Base-by-base conservation (phyloP, 2,113 vertebrate species). In the Paraplagusia blochii region DNA sequence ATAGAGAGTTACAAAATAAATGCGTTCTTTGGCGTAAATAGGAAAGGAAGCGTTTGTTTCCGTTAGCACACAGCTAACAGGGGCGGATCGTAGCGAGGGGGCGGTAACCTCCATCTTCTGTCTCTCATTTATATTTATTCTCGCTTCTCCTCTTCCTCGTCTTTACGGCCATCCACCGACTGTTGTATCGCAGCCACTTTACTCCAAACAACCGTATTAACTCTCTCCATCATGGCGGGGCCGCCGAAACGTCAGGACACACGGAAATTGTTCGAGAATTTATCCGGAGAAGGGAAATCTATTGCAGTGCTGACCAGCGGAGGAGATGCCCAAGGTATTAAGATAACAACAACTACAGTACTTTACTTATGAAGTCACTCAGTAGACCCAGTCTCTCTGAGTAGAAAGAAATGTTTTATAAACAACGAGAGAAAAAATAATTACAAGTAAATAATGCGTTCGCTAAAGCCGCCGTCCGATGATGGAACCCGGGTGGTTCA, bases 251-350 rank as follows among this genome's bases (percentile, higher is more conserved):
- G 87, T 46, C 79, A 88, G 72, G 91, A 91, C 76, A 78, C 86
- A 1, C 88, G 85, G 38, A 93, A 91, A 82, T 90, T 92, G 12
- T 89, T 97, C 78, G 94, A 96, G 87, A 92, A 94, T 35, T 88
- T 95, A n/a, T 93, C 93, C 19, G 95, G 94, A 0, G 79, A 84
- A 0, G 94, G 94, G 4, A 97, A 95, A 73, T 91, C 88, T 79
- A 96, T 98, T 76, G 95, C 86, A 3, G 95, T 97, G 51, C 85
- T 98, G 71, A 97, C 95, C 48, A 98, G 95, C 77, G 95, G 95
- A 45, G 95, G 94, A 59, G 95, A 98, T 93, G 95, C 95, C 36
- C 95, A 97, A 92, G 95, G 95, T 96, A 92, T 0, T 10, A 38
- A 38, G 12, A 40, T 11, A 39, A 39, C 11, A 40, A 40, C 11